phyloP scores from a whole-genome alignment of 2,113 vertebrate genomes.

The Microcebus ravelobensis region DNA sequence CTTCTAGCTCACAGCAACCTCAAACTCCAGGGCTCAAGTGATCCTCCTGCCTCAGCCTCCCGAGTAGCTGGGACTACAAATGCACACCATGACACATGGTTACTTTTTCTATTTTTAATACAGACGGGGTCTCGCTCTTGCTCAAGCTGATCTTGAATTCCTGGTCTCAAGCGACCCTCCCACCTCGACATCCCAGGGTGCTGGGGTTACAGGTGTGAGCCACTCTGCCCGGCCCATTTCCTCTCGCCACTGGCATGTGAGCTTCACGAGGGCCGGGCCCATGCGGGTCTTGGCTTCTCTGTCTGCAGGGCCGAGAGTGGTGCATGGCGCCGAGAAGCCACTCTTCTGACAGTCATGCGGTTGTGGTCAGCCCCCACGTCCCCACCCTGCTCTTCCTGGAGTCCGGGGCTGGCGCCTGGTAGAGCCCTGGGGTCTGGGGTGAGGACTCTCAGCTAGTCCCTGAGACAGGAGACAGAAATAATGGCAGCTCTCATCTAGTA shows the following conservation, averaged over 20 bases:
- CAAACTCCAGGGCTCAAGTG: too few species aligned
- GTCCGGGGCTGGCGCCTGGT: not conserved
- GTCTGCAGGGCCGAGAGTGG: not conserved
- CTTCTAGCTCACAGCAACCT: too few species aligned
- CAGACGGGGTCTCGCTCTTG: too few species aligned
- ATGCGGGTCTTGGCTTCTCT: not conserved
- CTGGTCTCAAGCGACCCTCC: too few species aligned
- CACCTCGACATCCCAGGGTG: too few species aligned
- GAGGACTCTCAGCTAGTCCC: not conserved
- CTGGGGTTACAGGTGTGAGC: too few species aligned
- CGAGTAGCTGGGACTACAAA: too few species aligned
- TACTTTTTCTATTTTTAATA: too few species aligned
- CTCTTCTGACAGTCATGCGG: not conserved
- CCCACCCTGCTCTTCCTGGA: not conserved
- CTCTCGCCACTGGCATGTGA: not conserved
- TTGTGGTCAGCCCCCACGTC: not conserved
- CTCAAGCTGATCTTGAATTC: too few species aligned
- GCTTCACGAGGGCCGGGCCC: rapidly evolving
- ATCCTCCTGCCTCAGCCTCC: too few species aligned
- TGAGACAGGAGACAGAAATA: not conserved
- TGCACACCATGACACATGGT: too few species aligned
- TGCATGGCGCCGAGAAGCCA: not conserved
- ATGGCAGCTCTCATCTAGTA: not conserved
- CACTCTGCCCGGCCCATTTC: not conserved
- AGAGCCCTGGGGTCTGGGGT: not conserved